These are phyloP conservation scores for Phrynosoma blainvillii DNA, from an alignment of 2,113 vertebrate species.

Conservation along the genomic window DNA sequence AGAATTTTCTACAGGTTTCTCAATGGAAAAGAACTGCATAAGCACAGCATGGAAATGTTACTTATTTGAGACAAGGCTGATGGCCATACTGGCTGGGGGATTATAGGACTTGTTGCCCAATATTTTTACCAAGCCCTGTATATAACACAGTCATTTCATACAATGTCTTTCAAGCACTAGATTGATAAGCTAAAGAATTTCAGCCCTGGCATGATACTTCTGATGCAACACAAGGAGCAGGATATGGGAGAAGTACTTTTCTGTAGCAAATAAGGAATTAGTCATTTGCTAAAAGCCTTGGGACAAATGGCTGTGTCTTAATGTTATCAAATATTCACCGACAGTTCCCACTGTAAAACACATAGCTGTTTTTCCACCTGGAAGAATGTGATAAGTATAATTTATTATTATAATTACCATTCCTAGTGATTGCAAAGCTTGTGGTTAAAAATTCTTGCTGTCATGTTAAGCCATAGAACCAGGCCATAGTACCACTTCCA, in stretches of 20 bases:
- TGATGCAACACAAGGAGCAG: not conserved
- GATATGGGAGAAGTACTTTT: not conserved
- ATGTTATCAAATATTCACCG: constrained; percentile 9
- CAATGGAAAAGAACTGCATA: not conserved
- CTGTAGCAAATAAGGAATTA: constrained; percentile 25
- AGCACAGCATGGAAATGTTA: no score
- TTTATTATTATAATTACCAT: constrained; percentile 33
- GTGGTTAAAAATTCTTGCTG: not conserved
- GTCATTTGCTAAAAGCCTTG: constrained; percentile 16
- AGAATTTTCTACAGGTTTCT: not conserved
- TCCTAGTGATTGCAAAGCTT: constrained; percentile 8
- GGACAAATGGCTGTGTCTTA: constrained; percentile 28
- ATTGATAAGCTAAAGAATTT: not conserved
- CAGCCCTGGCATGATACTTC: constrained; percentile 9
- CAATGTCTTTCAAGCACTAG: not conserved
- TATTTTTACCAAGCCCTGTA: not conserved
- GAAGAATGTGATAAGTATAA: constrained; percentile 41
- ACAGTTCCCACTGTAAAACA: constrained; percentile 16
- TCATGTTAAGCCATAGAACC: not conserved
- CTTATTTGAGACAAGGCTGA: no score
- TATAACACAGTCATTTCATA: not conserved
- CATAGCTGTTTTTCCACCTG: constrained; percentile 22
- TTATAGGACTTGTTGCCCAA: no score
- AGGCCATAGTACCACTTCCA: not conserved
- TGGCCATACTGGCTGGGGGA: no score